Base-by-base conservation (phyloP, 2,888 invertebrate genomes). In the Dasysyrphus albostriatus region DNA sequence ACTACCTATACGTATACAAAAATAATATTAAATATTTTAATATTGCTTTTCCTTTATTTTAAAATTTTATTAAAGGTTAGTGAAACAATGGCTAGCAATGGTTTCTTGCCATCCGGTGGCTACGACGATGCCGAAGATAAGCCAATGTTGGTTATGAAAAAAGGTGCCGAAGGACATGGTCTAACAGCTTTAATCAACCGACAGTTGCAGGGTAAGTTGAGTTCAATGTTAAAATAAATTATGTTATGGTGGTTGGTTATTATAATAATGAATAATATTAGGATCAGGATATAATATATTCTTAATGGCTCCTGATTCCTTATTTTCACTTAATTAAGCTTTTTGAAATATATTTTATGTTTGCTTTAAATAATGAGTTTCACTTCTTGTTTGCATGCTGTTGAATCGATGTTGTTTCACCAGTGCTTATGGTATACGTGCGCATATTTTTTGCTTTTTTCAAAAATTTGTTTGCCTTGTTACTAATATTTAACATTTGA, bases 31-130 rank as follows among this genome's bases (percentile, higher is more conserved):
- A 9, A 37, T 1, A 37, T 37, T 2, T 7, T 8, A 37, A 9
- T 9, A 37, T 37, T 37, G 16, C 5, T 14, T 6, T 44, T 44
- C 5, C n/a, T 73, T 42, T 67, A 32, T 59, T 69, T 29, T 51
- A 10, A 58, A 24, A 24, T 24, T n/a, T n/a, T 29, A 44, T 14
- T 16, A 34, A 58, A 96, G 96, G 96, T 96, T 90, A 96, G 96
- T 93, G 96, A 96, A 93, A 96, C 96, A 72, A 96, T 96, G 95
- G 95, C 95, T 39, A 95, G 95, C 91, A 95, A 95, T 92, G 95
- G 95, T 70, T 96, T 96, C 91, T 92, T 95, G 88, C 95, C 96
- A 73, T 95, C 96, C 91, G 95, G 94, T 83, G 91, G 91, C 70
- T 95, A 95, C 91, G 95, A 95, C 88, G 96, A 96, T 90, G 94